Evolutionary conservation across 1,140 invertebrate species (phyloP).

Genomic region (Drosophila malerkotliana): DNA sequence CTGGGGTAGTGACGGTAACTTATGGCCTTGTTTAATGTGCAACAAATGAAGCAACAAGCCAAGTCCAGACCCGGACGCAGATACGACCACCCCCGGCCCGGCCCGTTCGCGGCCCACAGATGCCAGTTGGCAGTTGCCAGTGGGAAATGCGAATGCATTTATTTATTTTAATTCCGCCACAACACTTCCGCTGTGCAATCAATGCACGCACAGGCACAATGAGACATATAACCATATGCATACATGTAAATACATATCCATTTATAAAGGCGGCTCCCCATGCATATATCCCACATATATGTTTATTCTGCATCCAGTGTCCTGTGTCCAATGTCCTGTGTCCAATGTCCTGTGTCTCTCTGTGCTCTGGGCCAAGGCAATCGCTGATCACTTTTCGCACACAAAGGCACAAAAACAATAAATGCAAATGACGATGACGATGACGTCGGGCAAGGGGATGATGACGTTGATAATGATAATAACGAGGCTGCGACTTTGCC

Average conservation of each 20-base stretch:
- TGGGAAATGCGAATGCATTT: slow-evolving; percentile 77
- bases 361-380: slow-evolving; percentile 63
- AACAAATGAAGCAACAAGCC: slow-evolving; percentile 77
- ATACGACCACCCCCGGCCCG: slow-evolving; percentile 1
- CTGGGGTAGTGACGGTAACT: slow-evolving; percentile 44
- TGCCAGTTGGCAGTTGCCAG: slow-evolving; percentile 29
- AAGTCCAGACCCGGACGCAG: not conserved
- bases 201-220: slow-evolving; percentile 75
- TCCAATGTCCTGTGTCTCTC: slow-evolving; percentile 14
- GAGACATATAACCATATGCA: slow-evolving; percentile 61
- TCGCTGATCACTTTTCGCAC: slow-evolving; percentile 78
- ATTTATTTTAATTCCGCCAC: slow-evolving; percentile 83
- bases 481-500: slow-evolving; percentile 19
- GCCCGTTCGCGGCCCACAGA: not conserved
- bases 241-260: slow-evolving; percentile 27
- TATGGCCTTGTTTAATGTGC: slow-evolving; percentile 65
- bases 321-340: slow-evolving; percentile 15
- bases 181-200: slow-evolving; percentile 80
- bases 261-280: slow-evolving; percentile 16
- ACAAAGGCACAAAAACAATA: slow-evolving; percentile 79
- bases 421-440: slow-evolving; percentile 75
- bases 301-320: slow-evolving; percentile 15
- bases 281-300: slow-evolving; percentile 3
- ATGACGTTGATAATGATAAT: slow-evolving; percentile 35
- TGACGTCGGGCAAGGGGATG: slow-evolving; percentile 35